Percentiles rank a stretch among this genome's conserved stretches.
Conservation (phyloP, 2,888 invertebrate genomes). For the Oscheius sp. region DNA sequence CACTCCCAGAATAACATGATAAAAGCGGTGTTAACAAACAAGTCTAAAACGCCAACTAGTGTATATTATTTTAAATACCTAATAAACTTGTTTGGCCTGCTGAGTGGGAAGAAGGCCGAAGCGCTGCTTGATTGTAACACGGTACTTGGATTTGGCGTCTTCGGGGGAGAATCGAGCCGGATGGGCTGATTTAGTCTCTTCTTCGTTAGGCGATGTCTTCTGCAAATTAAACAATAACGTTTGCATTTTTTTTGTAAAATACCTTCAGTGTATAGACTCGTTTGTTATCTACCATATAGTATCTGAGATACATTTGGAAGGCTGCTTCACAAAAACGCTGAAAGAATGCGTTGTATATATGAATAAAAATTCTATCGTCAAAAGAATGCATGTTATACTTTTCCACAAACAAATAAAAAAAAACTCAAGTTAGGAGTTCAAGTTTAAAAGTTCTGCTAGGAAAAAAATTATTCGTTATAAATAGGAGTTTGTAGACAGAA, state of each 20-base stretch:
- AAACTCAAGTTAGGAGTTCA: no score
- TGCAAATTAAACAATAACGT: slow-evolving; percentile 72
- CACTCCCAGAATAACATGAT: slow-evolving; percentile 56
- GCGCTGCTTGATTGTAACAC: slow-evolving; percentile 87
- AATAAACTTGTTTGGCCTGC: slow-evolving; percentile 75
- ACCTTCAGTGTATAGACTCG: slow-evolving; percentile 88
- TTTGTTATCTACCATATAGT: slow-evolving; percentile 80
- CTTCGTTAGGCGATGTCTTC: slow-evolving; percentile 82
- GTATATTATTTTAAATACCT: slow-evolving; percentile 16
- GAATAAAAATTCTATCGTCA: neutral
- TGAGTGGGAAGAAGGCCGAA: slow-evolving; percentile 88
- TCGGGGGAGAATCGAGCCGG: slow-evolving; percentile 94
- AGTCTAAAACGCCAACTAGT: no score
- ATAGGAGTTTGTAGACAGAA: no score
- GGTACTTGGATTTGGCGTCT: slow-evolving; percentile 88
- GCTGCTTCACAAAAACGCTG: neutral
- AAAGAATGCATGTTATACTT: no score
- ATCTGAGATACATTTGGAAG: slow-evolving; percentile 80
- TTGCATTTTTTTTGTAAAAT: neutral
- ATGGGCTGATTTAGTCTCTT: slow-evolving; percentile 87
- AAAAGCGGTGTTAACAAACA: no score
- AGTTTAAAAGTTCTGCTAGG: no score
- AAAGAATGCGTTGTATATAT: neutral
- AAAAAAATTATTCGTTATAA: no score
- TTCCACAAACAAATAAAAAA: no score